Evolutionary conservation across 2,888 invertebrate genomes (phyloP).

Genomic region (Rhorus exstirpatorius): DNA sequence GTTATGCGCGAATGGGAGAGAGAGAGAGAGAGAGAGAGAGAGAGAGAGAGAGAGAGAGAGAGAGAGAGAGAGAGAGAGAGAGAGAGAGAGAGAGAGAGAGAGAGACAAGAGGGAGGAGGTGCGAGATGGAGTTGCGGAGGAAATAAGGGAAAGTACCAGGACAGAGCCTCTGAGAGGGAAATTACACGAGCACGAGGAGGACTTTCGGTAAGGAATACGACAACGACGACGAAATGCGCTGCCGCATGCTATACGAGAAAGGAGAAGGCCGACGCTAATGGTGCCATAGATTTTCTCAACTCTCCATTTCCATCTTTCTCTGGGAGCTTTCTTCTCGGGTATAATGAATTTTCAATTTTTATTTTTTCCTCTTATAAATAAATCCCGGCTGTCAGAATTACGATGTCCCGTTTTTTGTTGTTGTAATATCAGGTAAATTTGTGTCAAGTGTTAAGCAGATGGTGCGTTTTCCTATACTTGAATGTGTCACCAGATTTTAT

Average conservation of each 20-base stretch:
- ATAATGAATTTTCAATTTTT: too few relatives aligned
- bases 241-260: conserved; percentile 34
- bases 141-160: conserved; percentile 36
- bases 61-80: conserved; percentile 15
- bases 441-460: too few relatives aligned
- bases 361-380: too few relatives aligned
- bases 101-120: conserved; percentile 7
- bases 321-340: conserved; percentile 34
- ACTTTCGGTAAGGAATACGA: conserved; percentile 49
- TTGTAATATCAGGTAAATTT: too few relatives aligned
- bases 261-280: conserved; percentile 74
- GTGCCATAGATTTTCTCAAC: conserved; percentile 76
- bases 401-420: too few relatives aligned
- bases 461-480: too few relatives aligned
- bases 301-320: conserved; percentile 70
- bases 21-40: conserved; percentile 27
- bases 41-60: background rate
- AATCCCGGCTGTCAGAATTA: too few relatives aligned
- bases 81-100: too few relatives aligned
- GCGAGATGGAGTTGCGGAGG: conserved; percentile 1
- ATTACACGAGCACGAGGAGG: conserved; percentile 31
- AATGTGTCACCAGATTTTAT: too few relatives aligned
- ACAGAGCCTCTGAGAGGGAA: conserved; percentile 47
- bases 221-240: conserved; percentile 47
- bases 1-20: conserved; percentile 67